These are phyloP conservation scores for Drosophila pseudotakahashii DNA, from an alignment of 2,888 invertebrate species.

Conservation along the genomic window DNA sequence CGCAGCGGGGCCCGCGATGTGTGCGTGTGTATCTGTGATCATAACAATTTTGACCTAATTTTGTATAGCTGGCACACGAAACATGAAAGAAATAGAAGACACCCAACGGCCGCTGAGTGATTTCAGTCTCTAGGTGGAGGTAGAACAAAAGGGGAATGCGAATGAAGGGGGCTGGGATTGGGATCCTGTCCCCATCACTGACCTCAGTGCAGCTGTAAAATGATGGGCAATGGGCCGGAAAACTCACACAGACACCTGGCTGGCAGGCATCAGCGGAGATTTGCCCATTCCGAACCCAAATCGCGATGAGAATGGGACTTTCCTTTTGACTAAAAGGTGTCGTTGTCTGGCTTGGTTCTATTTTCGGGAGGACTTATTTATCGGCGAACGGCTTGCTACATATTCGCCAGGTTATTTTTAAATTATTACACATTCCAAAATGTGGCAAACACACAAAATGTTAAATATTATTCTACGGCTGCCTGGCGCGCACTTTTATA, in stretches of 20 bases:
- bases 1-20: constrained; percentile 34
- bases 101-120: constrained; percentile 49
- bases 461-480: constrained; percentile 65
- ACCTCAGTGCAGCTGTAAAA: constrained; percentile 70
- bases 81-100: constrained; percentile 64
- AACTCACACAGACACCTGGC: constrained; percentile 21
- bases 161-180: neutral
- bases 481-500: constrained; percentile 31
- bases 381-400: constrained; percentile 62
- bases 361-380: constrained; percentile 72
- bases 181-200: constrained; percentile 58
- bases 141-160: constrained; percentile 12
- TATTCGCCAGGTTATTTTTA: constrained; percentile 78
- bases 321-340: constrained; percentile 34
- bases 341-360: constrained; percentile 53
- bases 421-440: constrained; percentile 84
- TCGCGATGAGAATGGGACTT: constrained; percentile 1
- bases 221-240: constrained; percentile 58
- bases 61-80: constrained; percentile 57
- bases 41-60: constrained; percentile 83
- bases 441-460: constrained; percentile 71
- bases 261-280: neutral
- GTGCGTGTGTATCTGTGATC: constrained; percentile 58
- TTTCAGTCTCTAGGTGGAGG: constrained; percentile 34
- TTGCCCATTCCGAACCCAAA: neutral